Percentiles rank a stretch among this genome's conserved stretches.
Evolutionary conservation across 2,797 vertebrate species (phyloP).

Genomic region (Rhabdophis nuchalis): DNA sequence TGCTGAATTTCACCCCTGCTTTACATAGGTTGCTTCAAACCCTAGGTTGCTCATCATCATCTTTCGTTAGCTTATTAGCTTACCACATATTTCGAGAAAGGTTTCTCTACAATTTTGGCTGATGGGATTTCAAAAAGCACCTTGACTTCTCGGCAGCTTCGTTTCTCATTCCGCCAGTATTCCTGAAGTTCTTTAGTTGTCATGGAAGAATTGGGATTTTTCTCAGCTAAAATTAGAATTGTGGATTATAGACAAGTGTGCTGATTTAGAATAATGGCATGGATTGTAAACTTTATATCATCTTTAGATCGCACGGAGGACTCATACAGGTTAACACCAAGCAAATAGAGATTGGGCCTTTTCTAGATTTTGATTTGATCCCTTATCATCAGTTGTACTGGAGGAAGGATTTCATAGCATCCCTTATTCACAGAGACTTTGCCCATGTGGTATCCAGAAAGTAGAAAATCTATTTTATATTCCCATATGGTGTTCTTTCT

Average conservation of each 20-base stretch:
- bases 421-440: too few species aligned
- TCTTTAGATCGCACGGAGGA: background rate
- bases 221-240: conserved; percentile 27
- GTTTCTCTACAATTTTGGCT: conserved; percentile 71
- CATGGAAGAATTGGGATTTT: conserved; percentile 71
- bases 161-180: conserved; percentile 78
- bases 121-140: conserved; percentile 87
- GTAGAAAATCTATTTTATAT: too few species aligned
- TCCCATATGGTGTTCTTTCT: too few species aligned
- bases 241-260: background rate
- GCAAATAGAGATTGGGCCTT: too few species aligned
- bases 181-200: conserved; percentile 91
- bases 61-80: conserved; percentile 39
- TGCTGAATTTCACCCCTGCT: too few species aligned
- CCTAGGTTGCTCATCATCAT: background rate
- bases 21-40: background rate
- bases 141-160: conserved; percentile 67
- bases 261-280: background rate
- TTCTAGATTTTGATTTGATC: too few species aligned
- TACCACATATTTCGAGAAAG: conserved; percentile 84
- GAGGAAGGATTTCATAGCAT: too few species aligned
- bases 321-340: too few species aligned
- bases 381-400: too few species aligned
- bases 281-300: too few species aligned
- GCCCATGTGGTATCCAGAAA: too few species aligned